Percentiles rank a stretch among this genome's conserved stretches.
Conservation (phyloP, 2,888 invertebrate genomes). For the Cheilosia variabilis region DNA sequence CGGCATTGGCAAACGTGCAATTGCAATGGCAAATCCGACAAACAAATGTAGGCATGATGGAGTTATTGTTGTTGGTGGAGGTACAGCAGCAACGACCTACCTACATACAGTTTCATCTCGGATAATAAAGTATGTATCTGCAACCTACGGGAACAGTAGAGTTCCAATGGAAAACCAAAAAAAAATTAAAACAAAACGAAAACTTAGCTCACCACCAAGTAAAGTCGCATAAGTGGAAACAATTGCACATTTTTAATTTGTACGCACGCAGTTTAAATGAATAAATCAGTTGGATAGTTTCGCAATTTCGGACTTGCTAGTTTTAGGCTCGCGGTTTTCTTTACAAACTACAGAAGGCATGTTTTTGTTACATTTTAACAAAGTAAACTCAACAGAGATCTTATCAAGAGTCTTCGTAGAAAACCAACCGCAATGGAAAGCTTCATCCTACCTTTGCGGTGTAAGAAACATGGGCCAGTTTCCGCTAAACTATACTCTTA, state of each 20-base stretch:
- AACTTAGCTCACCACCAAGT: constrained; percentile 33
- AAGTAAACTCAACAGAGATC: no score
- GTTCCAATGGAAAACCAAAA: constrained; percentile 10
- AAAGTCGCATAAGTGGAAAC: constrained; percentile 61
- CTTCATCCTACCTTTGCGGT: no score
- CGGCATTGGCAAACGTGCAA: constrained; percentile 65
- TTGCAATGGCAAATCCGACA: constrained; percentile 68
- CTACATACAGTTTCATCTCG: constrained; percentile 68
- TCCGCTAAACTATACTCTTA: no score
- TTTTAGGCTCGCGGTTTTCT: constrained; percentile 30
- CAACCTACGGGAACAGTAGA: constrained; percentile 61
- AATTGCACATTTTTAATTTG: constrained; percentile 62
- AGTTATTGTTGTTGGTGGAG: constrained; percentile 57
- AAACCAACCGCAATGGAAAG: no score
- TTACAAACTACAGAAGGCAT: background rate
- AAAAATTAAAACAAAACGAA: constrained; percentile 1
- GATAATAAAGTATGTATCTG: constrained; percentile 52
- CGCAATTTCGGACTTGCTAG: constrained; percentile 51
- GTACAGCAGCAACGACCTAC: constrained; percentile 57
- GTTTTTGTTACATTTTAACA: no score
- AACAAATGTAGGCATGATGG: constrained; percentile 60
- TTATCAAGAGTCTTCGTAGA: no score
- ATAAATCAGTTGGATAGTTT: constrained; percentile 46
- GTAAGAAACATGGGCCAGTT: no score
- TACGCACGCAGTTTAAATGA: constrained; percentile 29